phyloP scores from a whole-genome alignment of 1,140 invertebrate genomes.

The Pseudomyrmex pallidus region DNA sequence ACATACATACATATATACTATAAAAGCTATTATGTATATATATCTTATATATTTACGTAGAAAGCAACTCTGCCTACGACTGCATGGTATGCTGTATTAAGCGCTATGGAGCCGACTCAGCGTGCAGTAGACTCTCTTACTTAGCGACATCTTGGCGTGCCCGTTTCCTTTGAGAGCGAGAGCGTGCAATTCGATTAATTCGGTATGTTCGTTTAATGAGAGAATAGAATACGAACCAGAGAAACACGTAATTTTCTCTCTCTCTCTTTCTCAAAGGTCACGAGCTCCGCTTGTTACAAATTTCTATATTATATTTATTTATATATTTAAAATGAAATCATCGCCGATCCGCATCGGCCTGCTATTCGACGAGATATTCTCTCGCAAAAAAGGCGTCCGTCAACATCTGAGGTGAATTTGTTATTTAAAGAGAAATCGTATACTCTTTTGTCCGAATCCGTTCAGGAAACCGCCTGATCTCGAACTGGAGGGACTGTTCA shows the following conservation, averaged over 20 bases:
- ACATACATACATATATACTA: conserved; percentile 38
- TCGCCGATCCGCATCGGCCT: conserved; percentile 45
- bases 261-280: conserved; percentile 14
- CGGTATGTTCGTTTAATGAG: conserved; percentile 1
- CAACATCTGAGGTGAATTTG: conserved; percentile 74
- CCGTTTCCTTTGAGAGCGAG: conserved; percentile 25
- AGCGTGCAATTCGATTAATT: background rate
- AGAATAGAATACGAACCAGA: no score
- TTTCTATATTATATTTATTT: conserved; percentile 23
- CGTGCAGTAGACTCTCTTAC: conserved; percentile 81
- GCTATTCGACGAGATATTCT: conserved; percentile 48
- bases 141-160: conserved; percentile 73
- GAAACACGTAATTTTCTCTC: no score
- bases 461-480: conserved; percentile 96
- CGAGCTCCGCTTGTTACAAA: background rate
- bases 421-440: conserved; percentile 79
- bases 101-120: conserved; percentile 79
- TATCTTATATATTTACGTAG: conserved; percentile 68
- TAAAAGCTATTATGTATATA: background rate
- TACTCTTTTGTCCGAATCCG: conserved; percentile 77
- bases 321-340: conserved; percentile 55
- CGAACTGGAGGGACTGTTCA: conserved; percentile 99
- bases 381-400: conserved; percentile 58
- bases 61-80: conserved; percentile 80
- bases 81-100: conserved; percentile 85